These are phyloP conservation scores for Nautilus pompilius DNA, from an alignment of 1,140 invertebrate species.

Conservation along the genomic window DNA sequence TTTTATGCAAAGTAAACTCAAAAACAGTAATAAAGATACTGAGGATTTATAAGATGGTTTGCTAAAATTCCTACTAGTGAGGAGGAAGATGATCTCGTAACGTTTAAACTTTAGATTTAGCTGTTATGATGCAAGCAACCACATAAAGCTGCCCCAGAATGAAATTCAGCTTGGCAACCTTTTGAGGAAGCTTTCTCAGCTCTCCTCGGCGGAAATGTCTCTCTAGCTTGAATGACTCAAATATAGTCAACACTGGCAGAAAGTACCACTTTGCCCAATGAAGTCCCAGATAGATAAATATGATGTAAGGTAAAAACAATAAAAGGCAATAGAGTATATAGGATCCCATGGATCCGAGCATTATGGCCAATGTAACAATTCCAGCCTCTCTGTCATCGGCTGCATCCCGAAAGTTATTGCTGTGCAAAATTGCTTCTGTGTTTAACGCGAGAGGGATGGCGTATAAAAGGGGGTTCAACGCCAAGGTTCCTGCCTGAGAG, in stretches of 20 bases:
- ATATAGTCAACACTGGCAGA: conserved; percentile 81
- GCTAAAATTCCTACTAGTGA: too few relatives aligned
- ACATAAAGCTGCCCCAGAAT: conserved; percentile 88
- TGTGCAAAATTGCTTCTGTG: conserved; percentile 91
- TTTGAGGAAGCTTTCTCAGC: conserved; percentile 77
- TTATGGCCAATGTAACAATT: conserved; percentile 87
- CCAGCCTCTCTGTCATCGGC: conserved; percentile 80
- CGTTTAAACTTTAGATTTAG: too few relatives aligned
- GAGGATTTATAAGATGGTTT: too few relatives aligned
- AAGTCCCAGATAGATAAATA: conserved; percentile 78
- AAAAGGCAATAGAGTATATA: conserved; percentile 87
- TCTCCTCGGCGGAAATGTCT: conserved; percentile 79
- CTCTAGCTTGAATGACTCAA: conserved; percentile 84
- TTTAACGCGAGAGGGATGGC: conserved; percentile 90
- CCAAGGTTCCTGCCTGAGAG: conserved; percentile 79
- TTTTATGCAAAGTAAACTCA: too few relatives aligned
- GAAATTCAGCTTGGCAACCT: conserved; percentile 86
- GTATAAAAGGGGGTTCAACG: conserved; percentile 71
- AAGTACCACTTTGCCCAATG: conserved; percentile 81
- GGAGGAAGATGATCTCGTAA: too few relatives aligned
- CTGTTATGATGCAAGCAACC: conserved; percentile 59
- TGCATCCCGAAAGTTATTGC: conserved; percentile 89
- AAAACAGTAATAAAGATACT: too few relatives aligned
- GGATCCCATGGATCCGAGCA: conserved; percentile 87
- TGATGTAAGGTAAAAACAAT: conserved; percentile 86